Evolutionary conservation across 2,888 invertebrate genomes (phyloP), one percentile per base, ranked within the genome.

Genomic region (Rhingia rostrata): DNA sequence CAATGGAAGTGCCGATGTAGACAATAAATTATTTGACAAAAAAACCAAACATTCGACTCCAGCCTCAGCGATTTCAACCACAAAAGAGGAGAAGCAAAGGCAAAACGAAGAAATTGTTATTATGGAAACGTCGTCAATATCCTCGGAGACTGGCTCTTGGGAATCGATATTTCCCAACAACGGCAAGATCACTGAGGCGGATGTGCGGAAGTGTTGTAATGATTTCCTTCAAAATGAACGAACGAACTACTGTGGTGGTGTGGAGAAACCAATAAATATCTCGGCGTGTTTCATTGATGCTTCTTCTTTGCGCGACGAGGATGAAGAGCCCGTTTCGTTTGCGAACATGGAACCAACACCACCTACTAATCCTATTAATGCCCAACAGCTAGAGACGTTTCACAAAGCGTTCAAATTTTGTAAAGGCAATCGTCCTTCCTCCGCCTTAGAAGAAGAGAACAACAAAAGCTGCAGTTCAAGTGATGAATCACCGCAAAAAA

Each of bases 211-310:
- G 81, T 89, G 91, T 58, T 93, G 92, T 89, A 90, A 92, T 87
- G 92, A 91, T 63, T 92, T 93, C 87, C 88, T 92, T 60, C 88
- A 89, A 30, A 90, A 90, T 79, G 93, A 93, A 88, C 89, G 91
- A 10, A 90, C 89, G 74, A 87, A 89, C 86, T 88, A 87, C 45
- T 35, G 47, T 45, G 73, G 86, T 10, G 79, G 63, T 6, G 22
- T 80, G 22, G 83, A 79, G 12, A 83, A 79, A 47, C 58, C 75
- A n/a, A 39, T 60, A 41, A 79, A 74, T 64, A 58, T 73, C 10
- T 60, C 79, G 91, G 94, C 94, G 78, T 96, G 95, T 89, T 96
- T 96, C 87, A 96, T 96, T 86, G 96, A 96, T 90, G 96, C 96
- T 12, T 94, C 96, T 6, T 94, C 94, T 88, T 92, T 96, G 85